These are phyloP conservation scores for Gila orcuttii DNA, from an alignment of 2,113 vertebrate genomes.

Conservation along the genomic window DNA sequence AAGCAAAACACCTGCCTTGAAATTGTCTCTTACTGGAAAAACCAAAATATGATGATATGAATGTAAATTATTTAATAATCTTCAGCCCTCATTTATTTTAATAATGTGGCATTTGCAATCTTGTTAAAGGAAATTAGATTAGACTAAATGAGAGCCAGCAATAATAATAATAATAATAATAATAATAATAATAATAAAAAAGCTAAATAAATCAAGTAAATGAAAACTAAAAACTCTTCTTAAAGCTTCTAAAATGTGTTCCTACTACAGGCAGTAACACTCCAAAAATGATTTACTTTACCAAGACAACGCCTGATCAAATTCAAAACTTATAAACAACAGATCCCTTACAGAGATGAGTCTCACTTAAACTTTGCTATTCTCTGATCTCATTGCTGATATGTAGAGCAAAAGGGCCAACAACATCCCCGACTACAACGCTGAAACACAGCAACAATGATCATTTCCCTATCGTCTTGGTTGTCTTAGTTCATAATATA, in stretches of 20 bases:
- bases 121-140: background rate
- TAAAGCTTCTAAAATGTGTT: background rate
- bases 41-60: background rate
- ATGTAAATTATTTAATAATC: background rate
- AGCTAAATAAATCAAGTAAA: background rate
- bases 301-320: background rate
- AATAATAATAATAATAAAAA: background rate
- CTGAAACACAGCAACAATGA: background rate
- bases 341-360: background rate
- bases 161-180: background rate
- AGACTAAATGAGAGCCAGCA: background rate
- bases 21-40: background rate
- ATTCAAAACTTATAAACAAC: background rate
- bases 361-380: background rate
- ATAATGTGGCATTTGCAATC: too few species aligned
- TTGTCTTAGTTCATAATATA: slow-evolving; percentile 9
- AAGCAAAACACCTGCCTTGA: slow-evolving; percentile 12
- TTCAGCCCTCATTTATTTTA: too few species aligned
- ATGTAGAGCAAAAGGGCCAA: background rate
- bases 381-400: slow-evolving; percentile 15
- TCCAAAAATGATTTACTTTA: background rate
- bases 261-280: background rate
- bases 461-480: background rate
- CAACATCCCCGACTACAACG: background rate
- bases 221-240: background rate